Evolutionary conservation across 2,888 invertebrate genomes (phyloP), one percentile per base, ranked within the genome.

Genomic region (Lapara coniferarum): DNA sequence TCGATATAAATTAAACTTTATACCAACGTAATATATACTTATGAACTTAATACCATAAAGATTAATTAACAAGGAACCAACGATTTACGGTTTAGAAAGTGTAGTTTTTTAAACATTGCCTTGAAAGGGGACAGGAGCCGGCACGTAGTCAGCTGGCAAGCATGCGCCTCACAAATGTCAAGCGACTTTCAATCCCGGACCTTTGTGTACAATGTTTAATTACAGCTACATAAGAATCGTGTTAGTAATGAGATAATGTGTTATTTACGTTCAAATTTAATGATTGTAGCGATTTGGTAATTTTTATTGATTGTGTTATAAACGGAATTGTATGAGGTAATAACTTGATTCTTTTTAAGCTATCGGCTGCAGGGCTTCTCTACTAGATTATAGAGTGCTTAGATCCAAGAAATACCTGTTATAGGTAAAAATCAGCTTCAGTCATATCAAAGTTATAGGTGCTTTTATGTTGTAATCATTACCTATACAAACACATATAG

Each of bases 111-210:
- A 73, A 69, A 72, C 71, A 67, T 69, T 70, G 72, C 74, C 74
- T 79, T 76, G 73, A 73, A 74, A 71, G 73, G 73, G 74, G 66
- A 66, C 68, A 75, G 73, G 66, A 75, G 77, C 78, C 19, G 19
- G 63, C 63, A 57, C 57, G 57, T 57, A 57, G 57, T 57, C 57
- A 57, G 57, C 57, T 57, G 74, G 75, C 74, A 66, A 68, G 71
- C 75, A 72, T 71, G 73, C 70, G 66, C 74, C 71, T 71, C 72
- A 73, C 71, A 77, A 85, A 84, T 84, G 81, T 80, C 84, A 84
- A 79, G 73, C 73, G 71, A 78, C 84, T 85, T 85, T 85, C 83
- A 81, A 58, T 69, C 66, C 67, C 68, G 68, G 68, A 68, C 68
- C 63, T 68, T 68, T 53, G 44, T 25, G 37, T 51, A 19, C 37